Evolutionary conservation across 2,113 vertebrate species (phyloP).

Genomic region (Thomomys bottae): DNA sequence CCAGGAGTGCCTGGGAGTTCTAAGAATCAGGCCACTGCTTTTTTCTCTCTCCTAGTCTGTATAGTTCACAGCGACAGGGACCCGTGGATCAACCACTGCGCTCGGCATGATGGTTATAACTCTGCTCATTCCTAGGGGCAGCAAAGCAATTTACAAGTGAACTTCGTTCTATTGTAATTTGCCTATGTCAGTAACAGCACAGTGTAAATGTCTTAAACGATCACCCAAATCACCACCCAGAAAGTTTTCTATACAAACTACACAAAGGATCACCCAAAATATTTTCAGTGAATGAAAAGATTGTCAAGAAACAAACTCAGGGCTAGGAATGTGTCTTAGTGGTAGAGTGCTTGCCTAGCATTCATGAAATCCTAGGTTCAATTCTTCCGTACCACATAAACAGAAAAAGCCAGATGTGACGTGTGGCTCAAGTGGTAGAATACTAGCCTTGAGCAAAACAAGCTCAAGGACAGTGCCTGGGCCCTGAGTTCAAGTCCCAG

Average conservation of each 20-base stretch:
- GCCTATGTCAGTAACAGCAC: background rate
- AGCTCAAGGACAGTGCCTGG: no score
- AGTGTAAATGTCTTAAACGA: background rate
- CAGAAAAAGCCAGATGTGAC: no score
- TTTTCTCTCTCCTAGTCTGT: slow-evolving; percentile 22
- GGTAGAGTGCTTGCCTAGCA: no score
- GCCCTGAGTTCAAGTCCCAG: no score
- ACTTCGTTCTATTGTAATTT: slow-evolving; percentile 70
- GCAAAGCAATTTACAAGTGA: slow-evolving; percentile 66
- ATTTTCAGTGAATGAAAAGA: slow-evolving; percentile 9
- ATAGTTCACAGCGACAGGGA: slow-evolving; percentile 40
- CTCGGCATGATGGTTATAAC: slow-evolving; percentile 55
- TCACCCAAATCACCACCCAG: background rate
- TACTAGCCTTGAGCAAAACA: no score
- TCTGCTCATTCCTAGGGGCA: slow-evolving; percentile 76
- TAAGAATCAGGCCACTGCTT: background rate
- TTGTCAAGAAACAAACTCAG: slow-evolving; percentile 20
- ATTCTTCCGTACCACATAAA: no score
- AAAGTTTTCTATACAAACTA: no score
- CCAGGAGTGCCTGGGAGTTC: background rate
- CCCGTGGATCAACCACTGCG: slow-evolving; percentile 52
- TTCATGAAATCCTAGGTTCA: no score
- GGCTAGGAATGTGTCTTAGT: no score
- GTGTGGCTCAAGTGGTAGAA: no score
- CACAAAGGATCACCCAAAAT: background rate